A percentile compares a stretch with the other conserved stretches of the same genome.
Conservation (phyloP, 1,140 invertebrate species). For the Mercenaria mercenaria region DNA sequence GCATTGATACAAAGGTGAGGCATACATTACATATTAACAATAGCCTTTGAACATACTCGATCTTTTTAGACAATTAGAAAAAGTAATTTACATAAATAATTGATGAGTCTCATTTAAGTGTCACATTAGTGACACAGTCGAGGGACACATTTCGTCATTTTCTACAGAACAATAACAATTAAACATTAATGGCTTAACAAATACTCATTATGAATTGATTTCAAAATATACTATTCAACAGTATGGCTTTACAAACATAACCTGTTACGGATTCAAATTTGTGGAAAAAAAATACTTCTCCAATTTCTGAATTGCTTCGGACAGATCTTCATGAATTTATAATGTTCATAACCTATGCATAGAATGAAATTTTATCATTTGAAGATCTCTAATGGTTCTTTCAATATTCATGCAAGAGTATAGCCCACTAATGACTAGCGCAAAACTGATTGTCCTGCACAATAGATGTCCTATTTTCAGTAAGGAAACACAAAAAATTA, state of each 20-base stretch:
- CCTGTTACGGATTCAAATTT: neutral
- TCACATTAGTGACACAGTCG: slow-evolving; percentile 32
- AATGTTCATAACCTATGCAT: slow-evolving; percentile 42
- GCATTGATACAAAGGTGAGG: slow-evolving; percentile 19
- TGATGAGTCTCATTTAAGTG: slow-evolving; percentile 37
- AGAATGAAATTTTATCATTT: slow-evolving; percentile 42
- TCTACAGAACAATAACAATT: slow-evolving; percentile 30
- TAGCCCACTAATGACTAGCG: neutral
- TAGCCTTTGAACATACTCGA: slow-evolving; percentile 36
- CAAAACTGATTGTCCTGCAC: slow-evolving; percentile 15
- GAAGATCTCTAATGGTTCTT: slow-evolving; percentile 26
- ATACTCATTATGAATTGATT: slow-evolving; percentile 44
- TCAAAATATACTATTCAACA: slow-evolving; percentile 34
- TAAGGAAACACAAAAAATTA: slow-evolving; percentile 12
- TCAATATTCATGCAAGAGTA: slow-evolving; percentile 37
- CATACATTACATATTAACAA: slow-evolving; percentile 47
- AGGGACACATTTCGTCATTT: slow-evolving; percentile 46
- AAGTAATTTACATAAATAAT: slow-evolving; percentile 49
- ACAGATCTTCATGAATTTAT: slow-evolving; percentile 37
- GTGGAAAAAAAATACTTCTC: neutral
- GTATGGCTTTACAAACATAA: neutral
- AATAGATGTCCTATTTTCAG: neutral
- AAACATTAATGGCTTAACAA: slow-evolving; percentile 49
- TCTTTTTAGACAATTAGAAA: slow-evolving; percentile 51
- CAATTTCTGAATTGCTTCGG: neutral